Base-by-base conservation (phyloP, 2,797 vertebrate genomes). In the Tamandua tetradactyla region DNA sequence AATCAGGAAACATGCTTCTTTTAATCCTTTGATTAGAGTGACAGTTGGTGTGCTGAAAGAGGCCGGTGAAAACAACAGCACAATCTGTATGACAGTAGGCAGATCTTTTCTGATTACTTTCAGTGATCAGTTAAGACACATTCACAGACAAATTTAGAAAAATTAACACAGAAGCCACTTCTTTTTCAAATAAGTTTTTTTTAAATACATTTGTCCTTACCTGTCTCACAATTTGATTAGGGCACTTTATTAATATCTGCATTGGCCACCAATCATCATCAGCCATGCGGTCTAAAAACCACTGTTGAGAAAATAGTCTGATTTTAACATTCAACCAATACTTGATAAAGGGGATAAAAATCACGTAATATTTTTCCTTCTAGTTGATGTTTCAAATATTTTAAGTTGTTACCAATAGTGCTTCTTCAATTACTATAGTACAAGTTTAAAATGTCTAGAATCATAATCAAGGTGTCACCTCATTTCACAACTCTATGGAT, bases 261-360 rank as follows among this genome's bases (percentile, higher is more conserved):
- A 99, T 99, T 57, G 99, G 99, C 99, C 99, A 99, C 99, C 99
- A 99, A 98, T 99, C 99, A 98, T 99, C 99, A 96, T 99, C 99
- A 83, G 99, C 99, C 99, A 99, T 99, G 55, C 99, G 99, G 97
- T 99, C 99, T 98, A 99, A 98, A 98, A 99, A 99, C 99, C 99
- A 99, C 99, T 99, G 98, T n/a, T 93, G 97, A 97, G 95, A 98
- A 96, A 98, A 81, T 0, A 93, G 6, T 17, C 49, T 59, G 62
- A 96, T 69, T 68, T 92, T 95, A 96, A 92, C 10, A 61, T 23
- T 89, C 44, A 95, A 91, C 9, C 44, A 94, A 52, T 61, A 85
- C 2, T 93, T 78, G 23, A 47, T 40, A 87, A 90, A 49, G 17
- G 7, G 42, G 22, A 76, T 44, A 93, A 95, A 76, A 83, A 68